These are phyloP conservation scores for Asarcornis scutulata DNA, from an alignment of 2,113 vertebrate genomes.

Conservation along the genomic window DNA sequence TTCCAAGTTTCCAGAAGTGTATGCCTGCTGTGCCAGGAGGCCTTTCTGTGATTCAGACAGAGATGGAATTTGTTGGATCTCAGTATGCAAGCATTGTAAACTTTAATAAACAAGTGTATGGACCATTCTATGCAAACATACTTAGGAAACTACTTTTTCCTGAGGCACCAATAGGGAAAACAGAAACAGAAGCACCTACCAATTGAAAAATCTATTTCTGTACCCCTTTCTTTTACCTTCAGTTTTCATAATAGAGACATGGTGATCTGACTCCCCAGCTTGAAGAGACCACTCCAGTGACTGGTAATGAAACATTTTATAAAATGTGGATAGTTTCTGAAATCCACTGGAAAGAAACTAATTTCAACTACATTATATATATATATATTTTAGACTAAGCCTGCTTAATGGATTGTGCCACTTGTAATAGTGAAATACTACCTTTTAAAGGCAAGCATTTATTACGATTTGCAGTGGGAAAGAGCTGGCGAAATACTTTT, in stretches of 20 bases:
- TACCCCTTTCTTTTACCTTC: background rate
- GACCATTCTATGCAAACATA: conserved; percentile 91
- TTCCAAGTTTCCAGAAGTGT: conserved; percentile 74
- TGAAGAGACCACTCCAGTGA: background rate
- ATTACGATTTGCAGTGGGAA: background rate
- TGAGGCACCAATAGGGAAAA: conserved; percentile 47
- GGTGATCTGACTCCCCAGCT: background rate
- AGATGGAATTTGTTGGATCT: conserved; percentile 81
- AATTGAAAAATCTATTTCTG: conserved; percentile 12
- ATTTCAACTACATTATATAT: background rate
- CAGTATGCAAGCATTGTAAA: conserved; percentile 86
- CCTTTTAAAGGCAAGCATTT: conserved; percentile 33
- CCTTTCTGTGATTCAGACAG: conserved; percentile 83
- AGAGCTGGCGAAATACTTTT: background rate
- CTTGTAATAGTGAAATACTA: conserved; percentile 27
- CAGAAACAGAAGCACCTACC: conserved; percentile 46
- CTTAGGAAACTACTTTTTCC: conserved; percentile 88
- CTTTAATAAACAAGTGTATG: conserved; percentile 91
- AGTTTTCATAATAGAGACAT: background rate
- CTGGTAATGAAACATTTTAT: background rate
- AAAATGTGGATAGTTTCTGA: background rate
- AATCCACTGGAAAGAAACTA: conserved; percentile 23
- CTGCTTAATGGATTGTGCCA: conserved; percentile 52
- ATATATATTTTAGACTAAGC: conserved; percentile 19
- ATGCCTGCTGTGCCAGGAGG: conserved; percentile 84